Conservation (phyloP, 2,113 vertebrate genomes). For the Empidonax traillii region DNA sequence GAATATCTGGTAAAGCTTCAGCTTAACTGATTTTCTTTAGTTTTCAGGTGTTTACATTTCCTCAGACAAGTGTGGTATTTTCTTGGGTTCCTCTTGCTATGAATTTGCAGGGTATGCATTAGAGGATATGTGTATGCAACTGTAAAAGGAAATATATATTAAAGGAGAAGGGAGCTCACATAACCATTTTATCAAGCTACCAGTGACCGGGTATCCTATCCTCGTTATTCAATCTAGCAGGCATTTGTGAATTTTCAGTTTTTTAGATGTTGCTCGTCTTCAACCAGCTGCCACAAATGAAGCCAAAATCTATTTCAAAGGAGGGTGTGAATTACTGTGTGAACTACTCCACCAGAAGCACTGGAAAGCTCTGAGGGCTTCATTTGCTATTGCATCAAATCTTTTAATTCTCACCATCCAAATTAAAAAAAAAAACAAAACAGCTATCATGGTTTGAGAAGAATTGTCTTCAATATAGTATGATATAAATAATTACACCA, state of each 20-base stretch:
- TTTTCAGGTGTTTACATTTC: background rate
- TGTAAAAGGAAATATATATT: background rate
- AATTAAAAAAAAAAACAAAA: background rate
- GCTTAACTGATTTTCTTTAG: background rate
- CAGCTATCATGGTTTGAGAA: background rate
- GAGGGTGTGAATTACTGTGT: background rate
- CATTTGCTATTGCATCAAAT: background rate
- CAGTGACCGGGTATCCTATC: background rate
- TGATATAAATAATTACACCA: background rate
- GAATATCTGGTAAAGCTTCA: background rate
- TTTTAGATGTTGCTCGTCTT: constrained; percentile 3
- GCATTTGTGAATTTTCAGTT: background rate
- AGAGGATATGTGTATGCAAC: background rate
- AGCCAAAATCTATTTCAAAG: constrained; percentile 35
- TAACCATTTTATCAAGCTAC: background rate
- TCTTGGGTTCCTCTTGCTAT: background rate
- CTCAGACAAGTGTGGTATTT: background rate
- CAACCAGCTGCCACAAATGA: constrained; percentile 13
- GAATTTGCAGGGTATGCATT: background rate
- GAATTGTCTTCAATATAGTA: background rate
- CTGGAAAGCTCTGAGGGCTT: background rate
- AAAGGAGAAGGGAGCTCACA: background rate
- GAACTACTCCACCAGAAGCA: background rate
- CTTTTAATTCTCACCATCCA: background rate
- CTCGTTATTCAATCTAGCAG: background rate